phyloP scores from a whole-genome alignment of 35 echinoderm and acorn worm genomes.

The Diadema setosum region DNA sequence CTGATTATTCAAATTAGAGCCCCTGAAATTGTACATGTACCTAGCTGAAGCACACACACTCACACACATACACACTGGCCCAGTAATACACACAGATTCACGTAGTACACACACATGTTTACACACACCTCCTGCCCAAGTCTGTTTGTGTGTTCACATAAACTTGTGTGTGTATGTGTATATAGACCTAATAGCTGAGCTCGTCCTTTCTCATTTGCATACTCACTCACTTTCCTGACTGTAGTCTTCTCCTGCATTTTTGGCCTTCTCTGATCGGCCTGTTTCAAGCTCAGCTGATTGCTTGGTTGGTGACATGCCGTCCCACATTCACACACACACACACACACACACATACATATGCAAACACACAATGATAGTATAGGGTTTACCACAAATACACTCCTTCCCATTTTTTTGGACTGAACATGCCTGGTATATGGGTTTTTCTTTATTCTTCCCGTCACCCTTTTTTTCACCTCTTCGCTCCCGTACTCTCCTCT shows the following conservation, averaged over 20 bases:
- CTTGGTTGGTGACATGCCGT: not conserved
- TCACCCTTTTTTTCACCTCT: not conserved
- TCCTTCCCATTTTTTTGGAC: no score
- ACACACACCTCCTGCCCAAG: not conserved
- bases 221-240: not conserved
- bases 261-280: not conserved
- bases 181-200: conserved; percentile 20
- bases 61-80: not conserved
- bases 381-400: no score
- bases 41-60: not conserved
- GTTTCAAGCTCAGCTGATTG: not conserved
- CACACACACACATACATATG: not conserved
- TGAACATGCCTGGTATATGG: no score
- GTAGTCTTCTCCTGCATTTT: not conserved
- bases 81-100: not conserved
- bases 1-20: conserved; percentile 26
- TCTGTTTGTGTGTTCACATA: not conserved
- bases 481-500: not conserved
- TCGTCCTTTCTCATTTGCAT: conserved; percentile 19
- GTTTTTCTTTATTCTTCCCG: not conserved
- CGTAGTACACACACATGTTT: no score
- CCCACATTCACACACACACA: not conserved
- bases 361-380: not conserved
- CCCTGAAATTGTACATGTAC: not conserved
- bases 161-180: not conserved